These are phyloP conservation scores for Sciaenops ocellatus DNA, from an alignment of 2,797 vertebrate genomes.

Conservation along the genomic window DNA sequence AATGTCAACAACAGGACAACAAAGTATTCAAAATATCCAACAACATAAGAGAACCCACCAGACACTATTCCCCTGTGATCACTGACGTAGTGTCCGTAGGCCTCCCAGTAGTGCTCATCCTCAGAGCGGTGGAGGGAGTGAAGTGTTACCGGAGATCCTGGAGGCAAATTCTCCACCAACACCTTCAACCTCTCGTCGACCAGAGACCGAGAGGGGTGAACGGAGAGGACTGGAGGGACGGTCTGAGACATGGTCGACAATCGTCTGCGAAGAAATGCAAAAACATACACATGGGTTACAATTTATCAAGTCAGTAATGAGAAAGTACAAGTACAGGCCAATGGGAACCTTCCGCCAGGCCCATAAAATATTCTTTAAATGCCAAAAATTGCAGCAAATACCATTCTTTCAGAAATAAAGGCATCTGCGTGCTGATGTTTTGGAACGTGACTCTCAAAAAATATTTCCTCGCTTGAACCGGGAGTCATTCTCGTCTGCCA, in stretches of 20 bases:
- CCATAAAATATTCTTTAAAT: no score
- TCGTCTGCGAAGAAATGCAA: slow-evolving; percentile 26
- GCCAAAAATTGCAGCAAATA: no score
- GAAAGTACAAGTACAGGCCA: no score
- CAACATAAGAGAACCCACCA: slow-evolving; percentile 45
- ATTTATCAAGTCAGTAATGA: neutral
- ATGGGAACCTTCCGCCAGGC: no score
- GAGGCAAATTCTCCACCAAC: slow-evolving; percentile 67
- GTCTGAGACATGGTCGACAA: slow-evolving; percentile 34
- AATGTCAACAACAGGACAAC: slow-evolving; percentile 3
- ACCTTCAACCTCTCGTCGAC: slow-evolving; percentile 71
- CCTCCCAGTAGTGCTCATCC: slow-evolving; percentile 76
- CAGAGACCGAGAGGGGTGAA: slow-evolving; percentile 65
- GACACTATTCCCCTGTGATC: slow-evolving; percentile 63
- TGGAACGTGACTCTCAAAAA: no score
- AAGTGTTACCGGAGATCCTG: slow-evolving; percentile 58
- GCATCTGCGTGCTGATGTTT: no score
- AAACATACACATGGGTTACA: neutral
- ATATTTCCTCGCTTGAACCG: no score
- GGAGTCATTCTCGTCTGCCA: no score
- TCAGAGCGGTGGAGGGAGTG: slow-evolving; percentile 70
- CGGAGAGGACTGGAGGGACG: slow-evolving; percentile 31
- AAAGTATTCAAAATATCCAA: neutral
- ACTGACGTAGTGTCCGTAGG: slow-evolving; percentile 75
- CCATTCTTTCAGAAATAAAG: no score